These are phyloP conservation scores for Alosa alosa DNA, from an alignment of 2,113 vertebrate species.

Conservation along the genomic window DNA sequence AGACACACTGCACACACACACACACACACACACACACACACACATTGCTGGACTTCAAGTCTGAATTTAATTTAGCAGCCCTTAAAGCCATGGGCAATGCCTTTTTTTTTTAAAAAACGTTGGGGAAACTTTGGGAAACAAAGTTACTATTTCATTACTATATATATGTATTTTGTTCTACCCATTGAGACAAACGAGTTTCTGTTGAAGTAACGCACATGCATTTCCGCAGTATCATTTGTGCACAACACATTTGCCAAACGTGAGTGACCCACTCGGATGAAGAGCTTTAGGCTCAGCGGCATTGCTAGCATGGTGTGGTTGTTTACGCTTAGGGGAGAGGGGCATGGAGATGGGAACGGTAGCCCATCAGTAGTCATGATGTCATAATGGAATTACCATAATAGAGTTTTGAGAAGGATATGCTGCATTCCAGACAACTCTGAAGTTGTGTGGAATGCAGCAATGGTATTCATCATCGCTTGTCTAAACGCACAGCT, in stretches of 20 bases:
- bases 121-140: not conserved
- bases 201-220: not conserved
- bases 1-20: constrained; percentile 30
- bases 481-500: too few relatives aligned
- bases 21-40: not conserved
- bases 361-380: too few relatives aligned
- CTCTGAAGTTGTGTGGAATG: too few relatives aligned
- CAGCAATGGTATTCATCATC: too few relatives aligned
- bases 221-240: not conserved
- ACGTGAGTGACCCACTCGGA: not conserved
- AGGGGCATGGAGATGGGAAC: not conserved
- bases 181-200: not conserved
- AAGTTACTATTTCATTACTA: not conserved
- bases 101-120: not conserved
- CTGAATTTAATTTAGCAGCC: not conserved
- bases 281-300: not conserved
- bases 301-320: not conserved
- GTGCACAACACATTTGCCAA: not conserved
- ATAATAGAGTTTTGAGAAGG: too few relatives aligned
- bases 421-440: too few relatives aligned
- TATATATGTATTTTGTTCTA: not conserved
- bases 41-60: not conserved
- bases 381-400: too few relatives aligned
- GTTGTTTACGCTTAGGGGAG: not conserved
- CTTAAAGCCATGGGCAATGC: not conserved